These are phyloP conservation scores for Origma solitaria DNA, from an alignment of 2,113 vertebrate genomes.

Conservation along the genomic window DNA sequence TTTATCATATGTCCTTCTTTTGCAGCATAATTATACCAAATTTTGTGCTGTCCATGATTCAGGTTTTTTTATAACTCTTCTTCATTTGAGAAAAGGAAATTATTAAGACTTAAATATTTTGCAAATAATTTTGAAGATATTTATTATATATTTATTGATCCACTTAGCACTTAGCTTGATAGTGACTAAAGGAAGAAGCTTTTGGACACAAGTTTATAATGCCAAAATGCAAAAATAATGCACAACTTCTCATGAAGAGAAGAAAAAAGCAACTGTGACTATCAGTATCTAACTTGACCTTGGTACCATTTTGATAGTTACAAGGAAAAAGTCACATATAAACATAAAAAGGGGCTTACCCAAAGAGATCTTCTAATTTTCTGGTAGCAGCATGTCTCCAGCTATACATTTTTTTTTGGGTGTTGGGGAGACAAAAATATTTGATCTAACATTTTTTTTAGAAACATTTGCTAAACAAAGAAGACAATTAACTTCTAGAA, in stretches of 20 bases:
- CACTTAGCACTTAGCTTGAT: background rate
- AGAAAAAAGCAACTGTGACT: background rate
- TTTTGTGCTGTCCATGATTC: background rate
- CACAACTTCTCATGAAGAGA: background rate
- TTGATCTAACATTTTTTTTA: background rate
- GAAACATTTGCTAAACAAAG: background rate
- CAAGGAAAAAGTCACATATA: background rate
- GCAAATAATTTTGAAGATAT: background rate
- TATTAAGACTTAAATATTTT: background rate
- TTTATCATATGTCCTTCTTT: background rate
- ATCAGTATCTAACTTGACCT: background rate
- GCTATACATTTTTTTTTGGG: background rate
- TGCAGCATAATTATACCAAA: background rate
- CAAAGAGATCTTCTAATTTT: background rate
- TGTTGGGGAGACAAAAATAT: background rate
- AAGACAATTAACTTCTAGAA: background rate
- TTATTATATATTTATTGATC: background rate
- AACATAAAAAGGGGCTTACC: background rate
- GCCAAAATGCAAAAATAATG: background rate
- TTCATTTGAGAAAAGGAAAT: background rate
- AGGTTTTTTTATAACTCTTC: background rate
- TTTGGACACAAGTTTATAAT: background rate
- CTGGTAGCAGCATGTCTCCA: background rate
- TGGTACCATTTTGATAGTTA: background rate
- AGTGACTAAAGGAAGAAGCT: background rate